Percentiles rank a stretch among this genome's conserved stretches.
Evolutionary conservation across 2,113 vertebrate species (phyloP).

Genomic region (Etheostoma spectabile): DNA sequence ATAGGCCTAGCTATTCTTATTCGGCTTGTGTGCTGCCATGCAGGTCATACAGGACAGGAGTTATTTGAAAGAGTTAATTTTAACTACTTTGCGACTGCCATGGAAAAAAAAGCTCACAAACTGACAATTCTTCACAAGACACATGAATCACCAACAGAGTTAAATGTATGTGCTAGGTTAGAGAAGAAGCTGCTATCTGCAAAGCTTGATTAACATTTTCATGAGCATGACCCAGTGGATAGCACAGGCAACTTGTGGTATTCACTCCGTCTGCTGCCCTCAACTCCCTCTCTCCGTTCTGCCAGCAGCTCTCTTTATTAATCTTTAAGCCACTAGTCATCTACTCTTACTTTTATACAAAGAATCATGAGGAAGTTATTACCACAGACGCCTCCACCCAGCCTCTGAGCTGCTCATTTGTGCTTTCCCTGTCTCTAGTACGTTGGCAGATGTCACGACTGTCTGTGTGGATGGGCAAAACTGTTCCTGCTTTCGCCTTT

Average conservation of each 20-base stretch:
- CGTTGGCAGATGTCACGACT: slow-evolving; percentile 39
- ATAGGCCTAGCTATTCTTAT: slow-evolving; percentile 73
- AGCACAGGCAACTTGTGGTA: slow-evolving; percentile 67
- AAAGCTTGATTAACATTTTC: slow-evolving; percentile 83
- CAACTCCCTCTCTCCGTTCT: slow-evolving; percentile 8
- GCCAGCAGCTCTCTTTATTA: slow-evolving; percentile 4
- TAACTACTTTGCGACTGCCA: slow-evolving; percentile 47
- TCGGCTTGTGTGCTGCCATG: slow-evolving; percentile 60
- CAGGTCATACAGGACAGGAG: slow-evolving; percentile 68
- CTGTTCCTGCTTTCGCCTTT: slow-evolving; percentile 38
- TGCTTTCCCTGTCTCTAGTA: slow-evolving; percentile 35
- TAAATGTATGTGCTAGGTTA: slow-evolving; percentile 54
- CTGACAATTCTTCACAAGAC: neutral
- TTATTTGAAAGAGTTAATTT: slow-evolving; percentile 65
- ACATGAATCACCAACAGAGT: slow-evolving; percentile 26
- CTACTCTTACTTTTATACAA: slow-evolving; percentile 11
- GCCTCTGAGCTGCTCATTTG: slow-evolving; percentile 52
- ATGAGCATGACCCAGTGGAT: slow-evolving; percentile 79
- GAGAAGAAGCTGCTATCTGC: slow-evolving; percentile 77
- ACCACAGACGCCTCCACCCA: slow-evolving; percentile 38
- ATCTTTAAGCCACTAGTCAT: slow-evolving; percentile 37
- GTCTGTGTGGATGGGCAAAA: slow-evolving; percentile 52
- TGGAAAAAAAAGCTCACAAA: slow-evolving; percentile 38
- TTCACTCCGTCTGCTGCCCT: slow-evolving; percentile 30
- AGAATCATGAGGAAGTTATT: slow-evolving; percentile 49